Conservation (phyloP, 2,888 invertebrate genomes). For the Xylophagus ater region DNA sequence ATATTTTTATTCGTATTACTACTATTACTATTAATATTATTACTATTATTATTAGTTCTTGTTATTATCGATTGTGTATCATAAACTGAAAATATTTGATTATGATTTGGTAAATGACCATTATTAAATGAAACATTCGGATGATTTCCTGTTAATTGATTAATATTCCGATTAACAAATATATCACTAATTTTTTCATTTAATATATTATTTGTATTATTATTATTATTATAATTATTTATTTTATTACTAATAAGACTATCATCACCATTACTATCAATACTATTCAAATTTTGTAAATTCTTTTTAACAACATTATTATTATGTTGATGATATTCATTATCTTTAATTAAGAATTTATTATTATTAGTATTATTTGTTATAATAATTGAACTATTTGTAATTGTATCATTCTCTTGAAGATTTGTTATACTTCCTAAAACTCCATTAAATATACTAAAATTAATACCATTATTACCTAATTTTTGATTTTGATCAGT, state of each 20-base stretch:
- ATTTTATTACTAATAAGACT: not conserved
- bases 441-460: conserved; percentile 15
- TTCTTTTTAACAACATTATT: conserved; percentile 9
- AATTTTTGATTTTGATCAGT: conserved; percentile 4
- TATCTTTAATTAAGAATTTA: no score
- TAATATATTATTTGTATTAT: conserved; percentile 7
- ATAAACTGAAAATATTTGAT: conserved; percentile 16
- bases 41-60: not conserved
- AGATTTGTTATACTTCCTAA: not conserved
- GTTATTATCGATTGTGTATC: conserved; percentile 13
- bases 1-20: conserved; percentile 7
- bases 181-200: conserved; percentile 21
- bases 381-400: not conserved
- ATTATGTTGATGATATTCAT: no score
- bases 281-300: conserved; percentile 5
- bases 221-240: not conserved
- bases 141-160: conserved; percentile 6
- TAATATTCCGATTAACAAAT: conserved; percentile 19
- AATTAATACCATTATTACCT: conserved; percentile 14
- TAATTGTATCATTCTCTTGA: conserved; percentile 2
- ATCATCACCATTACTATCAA: no score
- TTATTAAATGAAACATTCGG: conserved; percentile 17
- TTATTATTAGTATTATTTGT: conserved; percentile 4
- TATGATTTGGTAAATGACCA: conserved; percentile 2
- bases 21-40: not conserved